A percentile compares a stretch with the other conserved stretches of the same genome.
These are phyloP conservation scores for Alfaro cultratus DNA, from an alignment of 2,797 vertebrate species.

Conservation along the genomic window DNA sequence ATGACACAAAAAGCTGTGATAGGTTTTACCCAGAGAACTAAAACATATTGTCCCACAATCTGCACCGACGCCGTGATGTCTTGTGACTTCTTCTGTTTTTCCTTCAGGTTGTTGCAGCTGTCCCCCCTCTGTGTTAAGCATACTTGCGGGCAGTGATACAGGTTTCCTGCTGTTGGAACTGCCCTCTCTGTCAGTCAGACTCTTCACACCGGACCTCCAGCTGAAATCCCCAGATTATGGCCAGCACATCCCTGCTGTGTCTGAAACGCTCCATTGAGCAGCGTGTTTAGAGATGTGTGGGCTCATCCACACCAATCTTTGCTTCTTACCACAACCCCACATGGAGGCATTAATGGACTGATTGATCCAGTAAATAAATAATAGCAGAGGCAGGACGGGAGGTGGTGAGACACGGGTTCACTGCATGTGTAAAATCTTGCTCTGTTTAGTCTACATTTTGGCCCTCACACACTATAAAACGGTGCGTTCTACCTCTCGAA, in stretches of 20 bases:
- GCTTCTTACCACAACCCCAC: constrained; percentile 19
- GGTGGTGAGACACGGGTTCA: constrained; percentile 10
- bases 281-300: constrained; percentile 15
- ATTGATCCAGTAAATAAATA: constrained; percentile 31
- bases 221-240: constrained; percentile 58
- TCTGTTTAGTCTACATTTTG: constrained; percentile 13
- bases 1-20: neutral
- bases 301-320: constrained; percentile 34
- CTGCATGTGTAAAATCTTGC: neutral
- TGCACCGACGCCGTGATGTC: constrained; percentile 11
- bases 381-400: neutral
- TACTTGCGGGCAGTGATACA: constrained; percentile 38
- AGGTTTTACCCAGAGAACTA: neutral
- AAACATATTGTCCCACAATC: neutral
- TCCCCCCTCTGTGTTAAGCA: constrained; percentile 29
- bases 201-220: constrained; percentile 62
- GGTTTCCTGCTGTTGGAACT: constrained; percentile 48
- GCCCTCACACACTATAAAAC: constrained; percentile 1
- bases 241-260: constrained; percentile 49
- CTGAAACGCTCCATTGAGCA: constrained; percentile 54
- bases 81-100: constrained; percentile 1
- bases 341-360: constrained; percentile 42
- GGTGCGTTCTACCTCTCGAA: constrained; percentile 9
- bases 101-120: constrained; percentile 40
- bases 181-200: constrained; percentile 59